phyloP scores from a whole-genome alignment of 2,888 invertebrate genomes.

The Frankliniella intonsa region DNA sequence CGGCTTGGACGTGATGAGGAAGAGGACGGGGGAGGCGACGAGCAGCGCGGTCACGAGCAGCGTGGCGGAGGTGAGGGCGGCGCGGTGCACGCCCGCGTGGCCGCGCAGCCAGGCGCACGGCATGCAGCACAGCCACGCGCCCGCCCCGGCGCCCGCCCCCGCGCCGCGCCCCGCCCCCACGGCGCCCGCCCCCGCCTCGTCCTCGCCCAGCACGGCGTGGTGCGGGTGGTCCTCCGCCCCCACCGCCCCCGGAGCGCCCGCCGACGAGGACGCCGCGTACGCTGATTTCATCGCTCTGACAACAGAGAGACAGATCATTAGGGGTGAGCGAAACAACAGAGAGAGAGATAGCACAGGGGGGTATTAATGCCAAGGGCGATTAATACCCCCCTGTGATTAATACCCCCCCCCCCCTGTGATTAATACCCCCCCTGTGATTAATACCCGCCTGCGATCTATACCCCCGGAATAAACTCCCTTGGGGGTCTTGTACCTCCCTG shows the following conservation, averaged over 20 bases:
- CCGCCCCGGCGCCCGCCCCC: constrained; percentile 39
- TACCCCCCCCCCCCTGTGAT: too few relatives aligned
- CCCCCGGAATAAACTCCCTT: too few relatives aligned
- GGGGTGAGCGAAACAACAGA: neutral
- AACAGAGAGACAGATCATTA: neutral
- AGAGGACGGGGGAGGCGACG: constrained; percentile 57
- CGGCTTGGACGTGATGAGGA: constrained; percentile 48
- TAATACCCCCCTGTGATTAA: too few relatives aligned
- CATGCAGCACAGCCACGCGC: constrained; percentile 57
- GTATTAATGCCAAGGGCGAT: too few relatives aligned
- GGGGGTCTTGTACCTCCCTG: too few relatives aligned
- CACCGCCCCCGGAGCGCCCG: neutral
- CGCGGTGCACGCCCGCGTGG: constrained; percentile 56
- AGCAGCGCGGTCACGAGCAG: constrained; percentile 56
- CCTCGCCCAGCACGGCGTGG: neutral
- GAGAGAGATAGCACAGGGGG: neutral
- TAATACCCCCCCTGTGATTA: too few relatives aligned
- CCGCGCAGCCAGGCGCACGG: constrained; percentile 55
- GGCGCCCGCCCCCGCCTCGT: constrained; percentile 12
- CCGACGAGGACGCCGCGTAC: neutral
- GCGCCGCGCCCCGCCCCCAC: constrained; percentile 14
- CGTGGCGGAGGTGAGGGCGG: constrained; percentile 56
- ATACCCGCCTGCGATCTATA: too few relatives aligned
- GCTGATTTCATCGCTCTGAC: neutral
- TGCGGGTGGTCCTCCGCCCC: neutral